These are phyloP conservation scores for Chouioia cunea DNA, from an alignment of 2,888 invertebrate genomes.

Conservation along the genomic window DNA sequence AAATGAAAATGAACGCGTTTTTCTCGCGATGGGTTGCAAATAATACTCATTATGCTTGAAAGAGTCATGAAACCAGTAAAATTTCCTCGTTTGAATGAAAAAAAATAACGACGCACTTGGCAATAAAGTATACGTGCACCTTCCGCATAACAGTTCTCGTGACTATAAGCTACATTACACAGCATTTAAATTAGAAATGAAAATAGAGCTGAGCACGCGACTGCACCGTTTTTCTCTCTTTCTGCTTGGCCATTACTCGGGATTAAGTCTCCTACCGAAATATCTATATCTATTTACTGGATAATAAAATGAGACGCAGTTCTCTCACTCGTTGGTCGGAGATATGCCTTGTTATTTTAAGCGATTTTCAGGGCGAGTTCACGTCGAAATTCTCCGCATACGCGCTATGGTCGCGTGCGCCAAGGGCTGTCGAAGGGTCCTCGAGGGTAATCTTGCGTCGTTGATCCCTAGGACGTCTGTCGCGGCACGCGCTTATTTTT, in stretches of 20 bases:
- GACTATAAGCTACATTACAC: neutral
- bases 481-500: constrained; percentile 59
- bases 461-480: constrained; percentile 65
- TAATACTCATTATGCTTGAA: no score
- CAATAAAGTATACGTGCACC: no score
- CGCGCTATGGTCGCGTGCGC: constrained; percentile 29
- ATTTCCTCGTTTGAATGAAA: no score
- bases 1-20: no score
- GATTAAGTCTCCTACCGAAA: constrained; percentile 51
- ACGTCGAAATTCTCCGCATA: constrained; percentile 9
- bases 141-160: no score
- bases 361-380: constrained; percentile 54
- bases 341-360: constrained; percentile 62
- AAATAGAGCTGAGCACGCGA: constrained; percentile 34
- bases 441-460: constrained; percentile 64
- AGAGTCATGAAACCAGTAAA: no score
- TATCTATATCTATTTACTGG: constrained; percentile 51
- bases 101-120: no score
- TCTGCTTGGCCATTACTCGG: constrained; percentile 37
- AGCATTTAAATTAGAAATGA: constrained; percentile 29
- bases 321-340: constrained; percentile 34
- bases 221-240: neutral
- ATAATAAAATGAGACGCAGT: constrained; percentile 51
- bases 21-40: no score
- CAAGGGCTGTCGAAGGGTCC: constrained; percentile 54